Conservation (phyloP, 2,888 invertebrate species). For the Torymus aiolomorphi region DNA sequence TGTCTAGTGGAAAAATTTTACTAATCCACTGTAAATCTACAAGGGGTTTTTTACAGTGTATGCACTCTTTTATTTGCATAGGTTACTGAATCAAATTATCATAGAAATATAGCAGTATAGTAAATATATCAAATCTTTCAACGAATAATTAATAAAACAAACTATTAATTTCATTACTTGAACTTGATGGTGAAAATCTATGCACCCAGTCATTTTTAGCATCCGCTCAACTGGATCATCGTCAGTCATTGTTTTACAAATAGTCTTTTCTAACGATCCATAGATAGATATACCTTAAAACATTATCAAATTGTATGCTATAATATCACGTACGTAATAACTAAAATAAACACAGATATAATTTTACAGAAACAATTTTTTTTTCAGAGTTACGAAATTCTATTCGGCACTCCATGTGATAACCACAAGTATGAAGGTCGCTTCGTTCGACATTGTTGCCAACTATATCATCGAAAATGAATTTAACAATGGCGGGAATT, state of each 20-base stretch:
- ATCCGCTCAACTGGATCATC: conserved; percentile 92
- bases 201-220: conserved; percentile 93
- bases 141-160: not conserved
- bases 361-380: not conserved
- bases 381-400: conserved; percentile 13
- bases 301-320: conserved; percentile 3
- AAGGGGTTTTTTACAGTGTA: no score
- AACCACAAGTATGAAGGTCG: not conserved
- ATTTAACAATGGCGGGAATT: not conserved
- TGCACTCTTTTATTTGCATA: no score
- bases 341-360: not conserved
- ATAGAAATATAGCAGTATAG: no score
- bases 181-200: conserved; percentile 92
- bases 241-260: conserved; percentile 1
- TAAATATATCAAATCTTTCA: no score
- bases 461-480: conserved; percentile 7
- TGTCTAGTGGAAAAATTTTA: no score
- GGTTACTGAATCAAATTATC: no score
- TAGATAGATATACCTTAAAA: no score
- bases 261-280: not conserved
- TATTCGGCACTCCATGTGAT: not conserved
- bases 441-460: conserved; percentile 38
- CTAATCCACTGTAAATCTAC: no score
- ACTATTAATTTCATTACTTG: conserved; percentile 79
- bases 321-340: not conserved